phyloP scores from a whole-genome alignment of 2,888 invertebrate genomes.

The Cantharis rufa region DNA sequence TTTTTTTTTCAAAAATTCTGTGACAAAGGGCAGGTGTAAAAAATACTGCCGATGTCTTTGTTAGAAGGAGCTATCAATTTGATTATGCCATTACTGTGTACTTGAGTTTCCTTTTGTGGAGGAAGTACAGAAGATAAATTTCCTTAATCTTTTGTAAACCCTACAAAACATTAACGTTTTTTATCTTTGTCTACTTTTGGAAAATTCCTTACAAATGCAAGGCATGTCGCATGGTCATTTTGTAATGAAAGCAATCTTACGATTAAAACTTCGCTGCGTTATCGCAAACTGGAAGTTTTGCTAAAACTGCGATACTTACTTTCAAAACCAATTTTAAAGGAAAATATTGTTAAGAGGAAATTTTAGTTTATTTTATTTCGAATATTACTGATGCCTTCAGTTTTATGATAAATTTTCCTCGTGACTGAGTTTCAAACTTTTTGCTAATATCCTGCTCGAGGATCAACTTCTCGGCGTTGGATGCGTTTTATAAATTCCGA shows the following conservation, averaged over 20 bases:
- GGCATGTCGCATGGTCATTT: background rate
- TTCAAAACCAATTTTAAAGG: background rate
- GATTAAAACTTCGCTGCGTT: too few relatives aligned
- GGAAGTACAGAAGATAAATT: slow-evolving; percentile 32
- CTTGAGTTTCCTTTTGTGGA: slow-evolving; percentile 33
- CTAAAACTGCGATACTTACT: background rate
- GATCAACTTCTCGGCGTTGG: background rate
- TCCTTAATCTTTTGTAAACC: slow-evolving; percentile 15
- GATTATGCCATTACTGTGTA: slow-evolving; percentile 39
- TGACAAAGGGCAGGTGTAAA: background rate
- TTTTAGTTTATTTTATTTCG: background rate
- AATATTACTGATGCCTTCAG: background rate
- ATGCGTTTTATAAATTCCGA: background rate
- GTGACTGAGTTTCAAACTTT: background rate
- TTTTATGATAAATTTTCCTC: background rate
- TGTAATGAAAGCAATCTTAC: background rate
- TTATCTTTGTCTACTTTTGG: background rate
- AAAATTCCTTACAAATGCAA: background rate
- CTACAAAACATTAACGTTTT: background rate
- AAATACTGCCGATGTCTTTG: slow-evolving; percentile 24
- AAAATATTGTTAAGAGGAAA: background rate
- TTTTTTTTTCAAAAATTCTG: background rate
- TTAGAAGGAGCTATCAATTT: slow-evolving; percentile 34
- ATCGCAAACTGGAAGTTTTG: background rate
- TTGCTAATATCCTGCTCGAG: background rate